Evolutionary conservation across 2,797 vertebrate genomes (phyloP).

Genomic region (Gila robusta): DNA sequence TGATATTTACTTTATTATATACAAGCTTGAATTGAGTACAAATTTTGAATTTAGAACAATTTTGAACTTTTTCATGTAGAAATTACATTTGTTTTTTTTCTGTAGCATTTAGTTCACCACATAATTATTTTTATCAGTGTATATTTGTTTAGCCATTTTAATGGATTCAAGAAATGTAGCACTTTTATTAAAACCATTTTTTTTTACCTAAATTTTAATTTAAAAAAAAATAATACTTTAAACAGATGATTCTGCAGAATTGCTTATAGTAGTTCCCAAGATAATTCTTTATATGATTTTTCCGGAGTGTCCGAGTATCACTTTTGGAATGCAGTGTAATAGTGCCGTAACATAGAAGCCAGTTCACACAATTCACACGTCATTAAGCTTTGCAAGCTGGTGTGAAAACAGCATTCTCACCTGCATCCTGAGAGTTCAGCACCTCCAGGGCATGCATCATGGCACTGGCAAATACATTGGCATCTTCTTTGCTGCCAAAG

Average conservation of each 20-base stretch:
- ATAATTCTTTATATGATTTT: neutral
- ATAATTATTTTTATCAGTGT: neutral
- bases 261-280: neutral
- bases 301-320: neutral
- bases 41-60: no score
- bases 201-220: neutral
- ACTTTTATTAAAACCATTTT: neutral
- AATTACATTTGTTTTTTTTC: no score
- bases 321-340: neutral
- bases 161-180: neutral
- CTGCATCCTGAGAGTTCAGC: constrained; percentile 97
- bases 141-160: neutral
- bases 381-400: neutral
- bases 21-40: no score
- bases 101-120: no score
- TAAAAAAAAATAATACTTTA: no score
- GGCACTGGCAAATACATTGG: constrained; percentile 99
- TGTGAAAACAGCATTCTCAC: constrained; percentile 73
- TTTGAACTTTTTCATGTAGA: no score
- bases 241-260: neutral
- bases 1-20: no score
- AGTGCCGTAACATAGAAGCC: neutral
- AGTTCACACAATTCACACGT: constrained; percentile 14
- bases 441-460: constrained; percentile 99
- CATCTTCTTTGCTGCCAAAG: constrained; percentile 99